Evolutionary conservation across 1,140 invertebrate genomes (phyloP), one percentile per base, ranked within the genome.

Genomic region (Lethrus apterus): DNA sequence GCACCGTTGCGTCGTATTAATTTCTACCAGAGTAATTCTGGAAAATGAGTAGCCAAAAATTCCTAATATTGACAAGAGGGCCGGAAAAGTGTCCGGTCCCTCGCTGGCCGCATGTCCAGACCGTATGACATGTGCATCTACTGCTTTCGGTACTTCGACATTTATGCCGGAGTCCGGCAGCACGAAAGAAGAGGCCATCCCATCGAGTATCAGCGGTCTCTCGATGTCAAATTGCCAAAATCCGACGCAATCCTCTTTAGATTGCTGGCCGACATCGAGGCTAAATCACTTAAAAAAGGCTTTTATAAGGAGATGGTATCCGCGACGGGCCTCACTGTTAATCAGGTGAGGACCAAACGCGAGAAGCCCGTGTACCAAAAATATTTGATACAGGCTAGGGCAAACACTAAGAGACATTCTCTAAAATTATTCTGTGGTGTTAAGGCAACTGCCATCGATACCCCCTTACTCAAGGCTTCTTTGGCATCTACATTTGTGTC

Each of bases 321-420:
- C 8, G 32, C 31, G 8, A 46, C 44, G 19, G 44, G 44, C 4
- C 17, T 46, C 13, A 46, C 44, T 1, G 21, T 24, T 11, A 32
- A 46, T 17, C 44, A 46, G 17, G 17, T 46, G 21, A n/a, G 33
- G n/a, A 10, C n/a, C 10, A 19, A 21, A 8, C 17, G 11, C 2
- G 31, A 36, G 24, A 29, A 18, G 18, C 44, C 44, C 10, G 17
- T 19, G 24, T 44, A 32, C 24, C 14, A 20, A 19, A 18, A 10
- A 11, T 33, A 33, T 11, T 33, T 32, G 31, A n/a, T n/a, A n/a
- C n/a, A n/a, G n/a, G n/a, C n/a, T n/a, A n/a, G n/a, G n/a, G n/a
- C n/a, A n/a, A n/a, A n/a, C n/a, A n/a, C n/a, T n/a, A n/a, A n/a
- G n/a, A n/a, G n/a, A n/a, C n/a, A n/a, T n/a, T n/a, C n/a, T n/a